Conservation (phyloP, 1,140 invertebrate species). For the Drosophila nigromelanica region DNA sequence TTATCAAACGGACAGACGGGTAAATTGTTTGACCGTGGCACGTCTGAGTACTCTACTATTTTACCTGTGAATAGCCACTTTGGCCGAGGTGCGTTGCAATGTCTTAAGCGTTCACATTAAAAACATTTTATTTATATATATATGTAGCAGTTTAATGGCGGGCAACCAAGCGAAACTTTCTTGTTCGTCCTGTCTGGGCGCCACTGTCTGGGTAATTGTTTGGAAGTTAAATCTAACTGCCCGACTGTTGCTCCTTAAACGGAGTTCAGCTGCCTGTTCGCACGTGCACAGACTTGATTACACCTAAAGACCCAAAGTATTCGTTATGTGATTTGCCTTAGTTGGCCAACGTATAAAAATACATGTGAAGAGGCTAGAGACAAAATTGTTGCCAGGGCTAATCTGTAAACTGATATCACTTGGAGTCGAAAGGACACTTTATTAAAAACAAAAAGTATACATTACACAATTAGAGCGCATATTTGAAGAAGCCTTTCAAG, state of each 20-base stretch:
- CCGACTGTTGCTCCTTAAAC: slow-evolving; percentile 27
- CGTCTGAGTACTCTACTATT: not conserved
- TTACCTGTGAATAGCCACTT: not conserved
- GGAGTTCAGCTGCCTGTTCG: slow-evolving; percentile 49
- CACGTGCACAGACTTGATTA: slow-evolving; percentile 53
- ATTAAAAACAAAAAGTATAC: slow-evolving; percentile 48
- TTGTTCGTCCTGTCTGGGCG: slow-evolving; percentile 8
- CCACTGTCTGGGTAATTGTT: slow-evolving; percentile 39
- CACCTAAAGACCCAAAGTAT: slow-evolving; percentile 13
- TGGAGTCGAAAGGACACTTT: slow-evolving; percentile 20
- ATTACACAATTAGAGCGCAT: slow-evolving; percentile 58
- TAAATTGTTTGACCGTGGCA: slow-evolving; percentile 1
- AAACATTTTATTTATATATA: not conserved
- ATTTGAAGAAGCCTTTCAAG: not conserved
- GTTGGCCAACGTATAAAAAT: slow-evolving; percentile 1
- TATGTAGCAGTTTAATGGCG: too few species aligned
- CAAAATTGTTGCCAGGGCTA: slow-evolving; percentile 2
- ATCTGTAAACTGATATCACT: slow-evolving; percentile 37
- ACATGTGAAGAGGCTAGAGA: slow-evolving; percentile 6
- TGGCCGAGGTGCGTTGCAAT: slow-evolving; percentile 1
- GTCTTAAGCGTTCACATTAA: slow-evolving; percentile 9
- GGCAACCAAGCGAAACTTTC: slow-evolving; percentile 26
- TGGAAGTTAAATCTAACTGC: slow-evolving; percentile 21
- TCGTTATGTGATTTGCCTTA: not conserved
- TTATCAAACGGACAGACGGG: not conserved